Evolutionary conservation across 2,113 vertebrate genomes (phyloP).

Genomic region (Oncorhynchus mykiss): DNA sequence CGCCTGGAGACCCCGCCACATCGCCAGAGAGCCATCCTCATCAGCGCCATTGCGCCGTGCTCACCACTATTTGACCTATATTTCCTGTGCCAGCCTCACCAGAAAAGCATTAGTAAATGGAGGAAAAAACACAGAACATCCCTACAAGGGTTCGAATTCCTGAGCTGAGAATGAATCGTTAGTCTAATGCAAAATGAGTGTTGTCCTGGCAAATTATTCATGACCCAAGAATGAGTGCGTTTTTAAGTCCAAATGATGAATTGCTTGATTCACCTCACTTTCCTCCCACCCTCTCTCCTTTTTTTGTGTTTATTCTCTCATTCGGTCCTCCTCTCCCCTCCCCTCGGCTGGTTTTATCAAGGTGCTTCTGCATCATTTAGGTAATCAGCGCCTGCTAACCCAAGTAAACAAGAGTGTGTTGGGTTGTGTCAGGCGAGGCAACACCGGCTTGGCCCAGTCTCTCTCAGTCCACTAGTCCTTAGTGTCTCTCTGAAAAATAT

Average conservation of each 20-base stretch:
- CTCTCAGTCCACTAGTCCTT: no score
- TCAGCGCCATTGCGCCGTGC: constrained; percentile 65
- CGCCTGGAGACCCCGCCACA: constrained; percentile 55
- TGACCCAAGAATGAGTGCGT: constrained; percentile 52
- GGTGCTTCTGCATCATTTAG: constrained; percentile 62
- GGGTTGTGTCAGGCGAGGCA: constrained; percentile 42
- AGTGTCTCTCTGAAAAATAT: no score
- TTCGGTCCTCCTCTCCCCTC: constrained; percentile 20
- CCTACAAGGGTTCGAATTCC: constrained; percentile 73
- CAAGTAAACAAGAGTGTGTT: constrained; percentile 55
- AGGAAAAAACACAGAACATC: constrained; percentile 47
- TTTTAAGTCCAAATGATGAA: constrained; percentile 69
- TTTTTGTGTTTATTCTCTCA: constrained; percentile 20
- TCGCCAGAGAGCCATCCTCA: constrained; percentile 49
- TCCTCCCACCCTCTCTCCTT: constrained; percentile 12
- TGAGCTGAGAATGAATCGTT: constrained; percentile 76
- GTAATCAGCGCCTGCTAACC: constrained; percentile 56
- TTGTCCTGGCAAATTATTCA: constrained; percentile 65
- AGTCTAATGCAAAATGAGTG: constrained; percentile 67
- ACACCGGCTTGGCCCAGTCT: constrained; percentile 3
- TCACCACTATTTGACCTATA: constrained; percentile 9
- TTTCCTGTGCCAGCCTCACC: constrained; percentile 44
- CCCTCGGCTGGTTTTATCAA: constrained; percentile 32
- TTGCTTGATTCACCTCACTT: constrained; percentile 63
- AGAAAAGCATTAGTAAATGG: constrained; percentile 63